Conservation (phyloP, 2,888 invertebrate genomes). For the Orthosia gothica region DNA sequence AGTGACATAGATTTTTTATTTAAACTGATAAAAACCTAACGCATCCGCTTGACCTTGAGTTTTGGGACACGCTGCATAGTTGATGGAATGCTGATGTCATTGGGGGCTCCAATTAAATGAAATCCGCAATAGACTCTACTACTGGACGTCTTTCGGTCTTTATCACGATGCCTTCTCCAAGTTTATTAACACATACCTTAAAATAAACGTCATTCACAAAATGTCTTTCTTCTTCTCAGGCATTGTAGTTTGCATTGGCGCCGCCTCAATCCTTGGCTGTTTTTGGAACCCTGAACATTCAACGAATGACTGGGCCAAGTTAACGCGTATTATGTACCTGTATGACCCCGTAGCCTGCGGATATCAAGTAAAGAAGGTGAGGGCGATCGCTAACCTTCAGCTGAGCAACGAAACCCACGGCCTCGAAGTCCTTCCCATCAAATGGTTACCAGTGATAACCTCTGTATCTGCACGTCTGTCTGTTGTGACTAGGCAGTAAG, state of each 20-base stretch:
- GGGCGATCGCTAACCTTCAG: conserved; percentile 70
- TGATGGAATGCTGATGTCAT: too few relatives aligned
- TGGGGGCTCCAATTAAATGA: too few relatives aligned
- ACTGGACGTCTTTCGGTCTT: too few relatives aligned
- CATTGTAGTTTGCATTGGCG: conserved; percentile 71
- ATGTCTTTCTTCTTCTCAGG: conserved; percentile 71
- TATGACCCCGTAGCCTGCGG: conserved; percentile 82
- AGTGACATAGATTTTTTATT: too few relatives aligned
- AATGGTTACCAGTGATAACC: conserved; percentile 71
- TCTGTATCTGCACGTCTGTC: conserved; percentile 79
- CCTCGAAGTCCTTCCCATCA: conserved; percentile 74
- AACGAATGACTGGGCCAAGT: conserved; percentile 75
- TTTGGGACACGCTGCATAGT: too few relatives aligned
- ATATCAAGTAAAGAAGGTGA: conserved; percentile 62
- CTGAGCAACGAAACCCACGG: conserved; percentile 78
- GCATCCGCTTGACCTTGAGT: too few relatives aligned
- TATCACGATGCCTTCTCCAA: too few relatives aligned
- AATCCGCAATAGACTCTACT: too few relatives aligned
- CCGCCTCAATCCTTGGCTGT: conserved; percentile 76
- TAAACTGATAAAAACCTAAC: too few relatives aligned
- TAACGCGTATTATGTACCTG: conserved; percentile 84
- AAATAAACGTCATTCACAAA: not conserved
- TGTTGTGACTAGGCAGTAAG: conserved; percentile 78
- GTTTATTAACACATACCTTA: not conserved
- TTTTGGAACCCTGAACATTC: conserved; percentile 78